Conservation (phyloP, 2,888 invertebrate species). For the Uloborus plumipes region DNA sequence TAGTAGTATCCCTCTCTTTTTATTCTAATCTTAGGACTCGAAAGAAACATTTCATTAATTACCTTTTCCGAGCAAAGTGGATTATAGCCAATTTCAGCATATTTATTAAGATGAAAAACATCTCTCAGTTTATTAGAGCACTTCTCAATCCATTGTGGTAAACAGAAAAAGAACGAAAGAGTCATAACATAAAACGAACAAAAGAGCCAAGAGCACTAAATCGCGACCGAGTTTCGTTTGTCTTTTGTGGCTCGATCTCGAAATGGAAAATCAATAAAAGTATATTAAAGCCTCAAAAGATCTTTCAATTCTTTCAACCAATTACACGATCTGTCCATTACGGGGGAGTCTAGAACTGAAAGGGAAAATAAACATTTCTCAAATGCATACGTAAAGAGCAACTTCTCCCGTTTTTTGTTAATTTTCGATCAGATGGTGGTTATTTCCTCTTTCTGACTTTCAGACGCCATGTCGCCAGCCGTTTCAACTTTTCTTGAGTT, state of each 20-base stretch:
- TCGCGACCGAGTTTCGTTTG: slow-evolving; percentile 9
- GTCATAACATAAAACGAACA: slow-evolving; percentile 7
- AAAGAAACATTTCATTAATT: too few relatives aligned
- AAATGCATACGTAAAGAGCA: slow-evolving; percentile 18
- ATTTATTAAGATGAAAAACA: too few relatives aligned
- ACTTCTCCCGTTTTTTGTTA: slow-evolving; percentile 17
- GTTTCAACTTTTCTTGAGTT: slow-evolving; percentile 13
- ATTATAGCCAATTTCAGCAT: too few relatives aligned
- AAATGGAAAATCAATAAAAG: slow-evolving; percentile 43
- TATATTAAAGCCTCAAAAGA: slow-evolving; percentile 21
- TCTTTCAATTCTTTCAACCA: slow-evolving; percentile 41
- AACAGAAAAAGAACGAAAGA: neutral
- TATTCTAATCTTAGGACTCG: too few relatives aligned
- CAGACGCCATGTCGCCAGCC: slow-evolving; percentile 1
- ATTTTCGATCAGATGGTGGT: slow-evolving; percentile 4
- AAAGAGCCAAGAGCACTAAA: slow-evolving; percentile 21
- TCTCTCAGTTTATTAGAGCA: too few relatives aligned
- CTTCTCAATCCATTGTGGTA: neutral
- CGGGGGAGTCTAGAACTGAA: neutral
- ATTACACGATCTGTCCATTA: slow-evolving; percentile 46
- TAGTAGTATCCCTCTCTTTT: too few relatives aligned
- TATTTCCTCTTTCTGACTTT: slow-evolving; percentile 3
- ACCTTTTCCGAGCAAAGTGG: too few relatives aligned
- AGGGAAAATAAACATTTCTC: slow-evolving; percentile 26
- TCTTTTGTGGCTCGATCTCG: slow-evolving; percentile 23